Evolutionary conservation across 2,113 vertebrate genomes (phyloP).

Genomic region (Fregata magnificens): DNA sequence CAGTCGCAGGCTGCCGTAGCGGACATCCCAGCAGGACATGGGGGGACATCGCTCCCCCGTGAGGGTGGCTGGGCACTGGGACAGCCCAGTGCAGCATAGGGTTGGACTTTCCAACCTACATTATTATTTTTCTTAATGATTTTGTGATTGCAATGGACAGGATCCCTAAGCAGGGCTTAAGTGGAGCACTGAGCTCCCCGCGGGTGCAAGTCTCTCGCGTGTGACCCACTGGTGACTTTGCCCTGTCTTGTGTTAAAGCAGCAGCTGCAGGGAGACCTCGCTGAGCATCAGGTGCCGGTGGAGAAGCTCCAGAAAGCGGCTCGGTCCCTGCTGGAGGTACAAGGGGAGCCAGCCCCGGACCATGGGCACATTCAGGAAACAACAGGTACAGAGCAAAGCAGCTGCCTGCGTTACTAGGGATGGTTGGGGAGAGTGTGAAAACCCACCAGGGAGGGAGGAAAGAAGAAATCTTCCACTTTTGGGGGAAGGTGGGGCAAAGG

Average conservation of each 20-base stretch:
- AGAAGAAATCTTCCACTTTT: neutral
- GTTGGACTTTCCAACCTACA: neutral
- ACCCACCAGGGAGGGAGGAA: neutral
- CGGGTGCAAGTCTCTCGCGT: accelerated
- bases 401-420: accelerated
- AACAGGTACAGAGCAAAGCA: constrained; percentile 76
- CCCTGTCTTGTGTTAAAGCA: constrained; percentile 42
- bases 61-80: neutral
- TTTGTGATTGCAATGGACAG: neutral
- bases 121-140: neutral
- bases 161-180: neutral
- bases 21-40: neutral
- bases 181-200: neutral
- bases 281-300: constrained; percentile 89
- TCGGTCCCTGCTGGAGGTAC: constrained; percentile 79
- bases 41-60: neutral
- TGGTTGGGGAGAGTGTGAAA: neutral
- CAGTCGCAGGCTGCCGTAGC: neutral
- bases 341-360: constrained; percentile 84
- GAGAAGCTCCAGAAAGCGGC: constrained; percentile 91
- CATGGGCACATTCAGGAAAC: constrained; percentile 76
- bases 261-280: constrained; percentile 90
- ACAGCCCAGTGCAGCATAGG: neutral
- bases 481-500: neutral
- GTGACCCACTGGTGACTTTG: neutral